A percentile compares a stretch with the other conserved stretches of the same genome.
phyloP scores from a whole-genome alignment of 2,797 vertebrate species.

The Margarornis squamiger region DNA sequence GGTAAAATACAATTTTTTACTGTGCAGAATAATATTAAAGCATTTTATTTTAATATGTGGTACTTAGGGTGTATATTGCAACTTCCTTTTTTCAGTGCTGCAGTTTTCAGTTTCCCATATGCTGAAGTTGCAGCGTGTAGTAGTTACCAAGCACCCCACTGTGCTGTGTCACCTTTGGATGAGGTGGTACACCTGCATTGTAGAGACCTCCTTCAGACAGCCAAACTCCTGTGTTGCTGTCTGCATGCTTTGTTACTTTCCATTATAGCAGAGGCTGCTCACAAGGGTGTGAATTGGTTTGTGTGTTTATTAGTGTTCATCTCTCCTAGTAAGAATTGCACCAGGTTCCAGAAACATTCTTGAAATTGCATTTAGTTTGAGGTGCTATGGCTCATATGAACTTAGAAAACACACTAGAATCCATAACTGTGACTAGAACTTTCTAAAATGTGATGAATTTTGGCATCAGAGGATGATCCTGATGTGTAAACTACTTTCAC shows the following conservation, averaged over 20 bases:
- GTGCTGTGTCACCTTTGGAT: neutral
- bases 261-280: neutral
- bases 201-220: neutral
- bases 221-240: neutral
- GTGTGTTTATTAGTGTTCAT: neutral
- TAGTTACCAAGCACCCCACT: neutral
- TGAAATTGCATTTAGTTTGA: neutral
- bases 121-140: neutral
- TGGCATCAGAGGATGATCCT: neutral
- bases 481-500: neutral
- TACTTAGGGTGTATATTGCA: neutral
- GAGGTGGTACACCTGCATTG: neutral
- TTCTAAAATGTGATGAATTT: neutral
- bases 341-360: neutral
- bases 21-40: neutral
- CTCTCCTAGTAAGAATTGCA: neutral
- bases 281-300: neutral
- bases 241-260: neutral
- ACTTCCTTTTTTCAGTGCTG: neutral
- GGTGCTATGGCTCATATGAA: neutral
- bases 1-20: neutral
- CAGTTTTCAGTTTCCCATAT: neutral
- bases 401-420: neutral
- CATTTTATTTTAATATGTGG: neutral
- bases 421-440: neutral